phyloP scores from a whole-genome alignment of 2,888 invertebrate species.

The Xestobium rufovillosum region DNA sequence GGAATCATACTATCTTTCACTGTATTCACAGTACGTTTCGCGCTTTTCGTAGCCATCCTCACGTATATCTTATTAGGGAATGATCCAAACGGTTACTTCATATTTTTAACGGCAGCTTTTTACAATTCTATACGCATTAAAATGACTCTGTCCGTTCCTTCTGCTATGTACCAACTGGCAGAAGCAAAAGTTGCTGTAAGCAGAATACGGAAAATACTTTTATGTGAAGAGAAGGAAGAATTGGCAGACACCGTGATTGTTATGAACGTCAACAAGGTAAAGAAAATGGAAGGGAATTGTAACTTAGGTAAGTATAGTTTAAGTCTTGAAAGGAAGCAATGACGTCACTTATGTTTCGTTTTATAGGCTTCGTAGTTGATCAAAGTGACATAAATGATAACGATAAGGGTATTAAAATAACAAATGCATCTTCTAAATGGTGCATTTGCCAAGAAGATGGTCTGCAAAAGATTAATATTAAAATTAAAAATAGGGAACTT shows the following conservation, averaged over 20 bases:
- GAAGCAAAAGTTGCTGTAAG: slow-evolving; percentile 71
- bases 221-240: slow-evolving; percentile 42
- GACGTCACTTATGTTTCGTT: too few species aligned
- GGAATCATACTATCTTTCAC: slow-evolving; percentile 75
- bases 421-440: slow-evolving; percentile 65
- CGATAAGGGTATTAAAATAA: slow-evolving; percentile 49
- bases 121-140: slow-evolving; percentile 82
- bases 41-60: slow-evolving; percentile 77
- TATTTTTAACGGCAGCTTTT: slow-evolving; percentile 83
- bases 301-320: too few species aligned
- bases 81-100: slow-evolving; percentile 71
- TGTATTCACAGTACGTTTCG: slow-evolving; percentile 80
- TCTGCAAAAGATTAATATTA: too few species aligned
- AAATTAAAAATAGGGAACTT: too few species aligned
- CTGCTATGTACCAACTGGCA: slow-evolving; percentile 72
- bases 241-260: slow-evolving; percentile 30
- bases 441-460: too few species aligned
- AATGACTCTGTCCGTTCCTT: slow-evolving; percentile 87
- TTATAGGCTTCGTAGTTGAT: too few species aligned
- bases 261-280: too few species aligned
- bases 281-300: too few species aligned
- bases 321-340: too few species aligned
- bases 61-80: slow-evolving; percentile 65
- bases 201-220: slow-evolving; percentile 56
- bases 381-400: slow-evolving; percentile 5